Conservation (phyloP, 2,113 vertebrate species). For the Oryzias woworae region DNA sequence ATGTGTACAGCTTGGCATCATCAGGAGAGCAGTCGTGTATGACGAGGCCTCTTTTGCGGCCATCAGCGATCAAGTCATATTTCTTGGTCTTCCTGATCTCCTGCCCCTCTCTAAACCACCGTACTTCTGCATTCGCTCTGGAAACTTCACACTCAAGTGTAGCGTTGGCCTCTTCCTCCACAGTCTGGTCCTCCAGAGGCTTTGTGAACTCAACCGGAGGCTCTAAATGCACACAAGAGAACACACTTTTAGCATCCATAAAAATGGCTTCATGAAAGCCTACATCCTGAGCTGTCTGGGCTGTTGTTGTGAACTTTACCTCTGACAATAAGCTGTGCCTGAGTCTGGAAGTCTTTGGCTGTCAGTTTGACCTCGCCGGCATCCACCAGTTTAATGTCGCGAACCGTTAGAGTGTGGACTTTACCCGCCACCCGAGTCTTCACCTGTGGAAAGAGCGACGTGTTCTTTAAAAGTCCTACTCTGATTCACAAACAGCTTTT, state of each 20-base stretch:
- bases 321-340: slow-evolving; percentile 88
- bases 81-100: slow-evolving; percentile 96
- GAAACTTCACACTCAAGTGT: slow-evolving; percentile 94
- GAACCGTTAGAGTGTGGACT: slow-evolving; percentile 86
- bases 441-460: slow-evolving; percentile 75
- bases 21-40: slow-evolving; percentile 87
- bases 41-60: slow-evolving; percentile 87
- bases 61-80: slow-evolving; percentile 85
- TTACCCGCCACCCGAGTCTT: slow-evolving; percentile 86
- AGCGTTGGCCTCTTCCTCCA: slow-evolving; percentile 94
- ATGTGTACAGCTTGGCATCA: slow-evolving; percentile 91
- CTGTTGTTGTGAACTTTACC: slow-evolving; percentile 68
- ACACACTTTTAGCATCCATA: not conserved
- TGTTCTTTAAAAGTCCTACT: not conserved
- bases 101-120: slow-evolving; percentile 92
- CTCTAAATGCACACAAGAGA: slow-evolving; percentile 72
- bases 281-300: not conserved
- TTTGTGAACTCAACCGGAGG: slow-evolving; percentile 94
- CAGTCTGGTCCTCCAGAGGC: slow-evolving; percentile 95
- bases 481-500: too few relatives aligned
- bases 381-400: slow-evolving; percentile 88
- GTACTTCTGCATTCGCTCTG: slow-evolving; percentile 91
- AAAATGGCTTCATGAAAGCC: not conserved
- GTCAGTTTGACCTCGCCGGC: slow-evolving; percentile 89
- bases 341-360: slow-evolving; percentile 91